Percentiles rank a stretch among this genome's conserved stretches.
Evolutionary conservation across 1,140 invertebrate genomes (phyloP).

Genomic region (Saccostrea cuccullata): DNA sequence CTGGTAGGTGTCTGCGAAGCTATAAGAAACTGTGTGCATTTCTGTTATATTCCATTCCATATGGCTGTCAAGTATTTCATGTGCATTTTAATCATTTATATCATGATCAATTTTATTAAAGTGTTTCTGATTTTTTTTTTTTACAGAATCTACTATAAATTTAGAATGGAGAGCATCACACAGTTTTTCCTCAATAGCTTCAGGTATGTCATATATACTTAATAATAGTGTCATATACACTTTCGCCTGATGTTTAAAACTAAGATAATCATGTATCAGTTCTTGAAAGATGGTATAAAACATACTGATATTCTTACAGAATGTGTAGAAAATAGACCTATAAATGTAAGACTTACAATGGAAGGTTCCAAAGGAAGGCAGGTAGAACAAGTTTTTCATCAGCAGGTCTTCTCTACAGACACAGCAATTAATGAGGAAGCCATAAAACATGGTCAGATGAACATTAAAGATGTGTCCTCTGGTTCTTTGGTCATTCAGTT

Average conservation of each 20-base stretch:
- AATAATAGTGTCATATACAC: too few species aligned
- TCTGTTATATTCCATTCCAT: background rate
- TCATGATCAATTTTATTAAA: background rate
- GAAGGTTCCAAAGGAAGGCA: background rate
- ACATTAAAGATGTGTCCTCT: background rate
- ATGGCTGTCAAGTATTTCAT: background rate
- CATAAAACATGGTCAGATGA: background rate
- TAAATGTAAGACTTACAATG: background rate
- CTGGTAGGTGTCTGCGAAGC: background rate
- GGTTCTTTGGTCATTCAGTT: background rate
- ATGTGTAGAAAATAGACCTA: background rate
- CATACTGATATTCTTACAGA: background rate
- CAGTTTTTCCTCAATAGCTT: background rate
- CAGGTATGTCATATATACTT: background rate
- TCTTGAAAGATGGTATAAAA: too few species aligned
- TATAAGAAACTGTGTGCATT: background rate
- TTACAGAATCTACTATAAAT: background rate
- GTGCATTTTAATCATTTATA: background rate
- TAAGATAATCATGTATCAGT: too few species aligned
- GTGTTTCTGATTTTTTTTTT: background rate
- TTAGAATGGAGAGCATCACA: background rate
- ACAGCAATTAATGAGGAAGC: background rate
- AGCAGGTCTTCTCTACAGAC: background rate
- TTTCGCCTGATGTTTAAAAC: too few species aligned
- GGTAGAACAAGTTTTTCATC: background rate